Evolutionary conservation across 2,888 invertebrate species (phyloP).

Genomic region (Dynastes grantii): DNA sequence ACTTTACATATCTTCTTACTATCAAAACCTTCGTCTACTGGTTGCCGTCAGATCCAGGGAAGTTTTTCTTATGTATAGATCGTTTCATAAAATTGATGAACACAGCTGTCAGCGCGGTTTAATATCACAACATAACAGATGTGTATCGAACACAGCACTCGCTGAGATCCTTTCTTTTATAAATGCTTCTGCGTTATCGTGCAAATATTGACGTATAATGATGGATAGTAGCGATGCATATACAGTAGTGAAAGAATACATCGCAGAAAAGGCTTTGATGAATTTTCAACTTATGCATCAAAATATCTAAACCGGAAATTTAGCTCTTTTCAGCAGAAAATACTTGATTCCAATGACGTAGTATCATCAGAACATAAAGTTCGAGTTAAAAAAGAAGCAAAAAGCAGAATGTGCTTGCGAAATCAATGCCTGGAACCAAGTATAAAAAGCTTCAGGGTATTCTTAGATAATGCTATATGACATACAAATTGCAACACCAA

Average conservation of each 20-base stretch:
- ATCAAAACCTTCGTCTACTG: neutral
- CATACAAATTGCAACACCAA: no score
- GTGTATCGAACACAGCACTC: constrained; percentile 6
- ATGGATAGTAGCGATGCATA: neutral
- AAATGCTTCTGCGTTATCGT: neutral
- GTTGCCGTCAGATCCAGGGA: neutral
- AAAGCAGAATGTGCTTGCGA: no score
- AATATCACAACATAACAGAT: constrained; percentile 23
- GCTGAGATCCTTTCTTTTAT: neutral
- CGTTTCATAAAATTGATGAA: constrained; percentile 32
- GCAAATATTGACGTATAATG: constrained; percentile 16
- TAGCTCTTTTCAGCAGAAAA: no score
- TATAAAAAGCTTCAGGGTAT: no score
- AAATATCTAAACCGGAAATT: no score
- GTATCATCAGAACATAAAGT: no score
- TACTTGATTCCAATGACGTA: no score
- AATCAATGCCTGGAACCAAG: no score
- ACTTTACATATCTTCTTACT: neutral
- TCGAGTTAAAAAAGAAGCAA: no score
- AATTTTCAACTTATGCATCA: no score
- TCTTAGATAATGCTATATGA: no score
- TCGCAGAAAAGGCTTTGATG: no score
- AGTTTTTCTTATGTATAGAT: constrained; percentile 19
- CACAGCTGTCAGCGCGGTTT: constrained; percentile 31
- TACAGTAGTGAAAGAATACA: neutral